Evolutionary conservation across 1,140 invertebrate species (phyloP).

Genomic region (Plectrocnemia conspersa): DNA sequence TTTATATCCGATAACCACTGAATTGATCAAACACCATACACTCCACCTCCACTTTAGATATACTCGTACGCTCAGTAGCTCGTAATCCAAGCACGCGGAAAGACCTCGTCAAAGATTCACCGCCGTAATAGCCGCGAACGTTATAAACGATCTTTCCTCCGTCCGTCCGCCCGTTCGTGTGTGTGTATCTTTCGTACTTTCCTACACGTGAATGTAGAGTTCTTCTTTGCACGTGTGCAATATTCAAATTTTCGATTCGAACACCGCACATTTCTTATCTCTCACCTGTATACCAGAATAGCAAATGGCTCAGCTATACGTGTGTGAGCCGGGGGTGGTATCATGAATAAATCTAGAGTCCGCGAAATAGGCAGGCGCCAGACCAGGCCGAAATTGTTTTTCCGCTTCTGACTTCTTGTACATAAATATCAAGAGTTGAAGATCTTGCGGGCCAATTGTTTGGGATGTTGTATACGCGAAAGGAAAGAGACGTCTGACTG

Average conservation of each 20-base stretch:
- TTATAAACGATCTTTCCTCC: slow-evolving; percentile 3
- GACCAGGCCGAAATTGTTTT: slow-evolving; percentile 17
- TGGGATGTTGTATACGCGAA: no score
- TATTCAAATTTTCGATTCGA: not conserved
- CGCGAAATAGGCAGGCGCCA: slow-evolving; percentile 10
- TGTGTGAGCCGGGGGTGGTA: slow-evolving; percentile 8
- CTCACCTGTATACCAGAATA: slow-evolving; percentile 7
- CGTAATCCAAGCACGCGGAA: no score
- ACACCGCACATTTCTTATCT: slow-evolving; percentile 7
- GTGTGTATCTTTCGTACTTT: not conserved
- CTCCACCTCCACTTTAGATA: no score
- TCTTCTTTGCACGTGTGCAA: not conserved
- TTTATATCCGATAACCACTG: no score
- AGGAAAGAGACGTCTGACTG: no score
- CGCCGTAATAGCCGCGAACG: not conserved
- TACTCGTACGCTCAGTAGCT: no score
- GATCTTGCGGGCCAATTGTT: no score
- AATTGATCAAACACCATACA: no score
- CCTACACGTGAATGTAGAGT: not conserved
- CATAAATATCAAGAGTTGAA: not conserved
- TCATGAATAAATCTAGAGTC: slow-evolving; percentile 24
- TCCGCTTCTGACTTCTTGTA: slow-evolving; percentile 6
- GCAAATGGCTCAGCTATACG: slow-evolving; percentile 3
- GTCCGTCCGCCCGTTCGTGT: not conserved
- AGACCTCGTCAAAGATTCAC: no score